Conservation (phyloP, 2,888 invertebrate genomes). For the Oscheius myriophilus region DNA sequence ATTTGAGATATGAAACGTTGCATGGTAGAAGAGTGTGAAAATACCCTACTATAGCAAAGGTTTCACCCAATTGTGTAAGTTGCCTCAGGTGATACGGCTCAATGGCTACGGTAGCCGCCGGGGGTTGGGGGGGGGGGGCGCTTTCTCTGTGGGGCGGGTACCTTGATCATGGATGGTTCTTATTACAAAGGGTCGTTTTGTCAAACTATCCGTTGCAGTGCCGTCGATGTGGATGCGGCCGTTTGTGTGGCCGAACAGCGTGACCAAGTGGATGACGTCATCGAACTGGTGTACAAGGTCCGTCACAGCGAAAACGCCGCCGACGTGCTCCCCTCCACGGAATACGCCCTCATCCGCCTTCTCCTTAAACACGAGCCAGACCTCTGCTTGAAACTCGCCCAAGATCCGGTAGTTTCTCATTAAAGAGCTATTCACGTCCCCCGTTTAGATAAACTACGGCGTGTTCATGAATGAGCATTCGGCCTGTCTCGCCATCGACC, state of each 20-base stretch:
- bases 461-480: constrained; percentile 86
- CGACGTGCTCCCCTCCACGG: constrained; percentile 82
- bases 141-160: too few relatives aligned
- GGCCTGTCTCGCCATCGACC: constrained; percentile 84
- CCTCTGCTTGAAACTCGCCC: constrained; percentile 80
- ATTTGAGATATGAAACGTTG: too few relatives aligned
- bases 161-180: too few relatives aligned
- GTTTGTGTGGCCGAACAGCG: constrained; percentile 62
- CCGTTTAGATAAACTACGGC: constrained; percentile 81
- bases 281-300: constrained; percentile 72
- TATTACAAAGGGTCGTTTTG: too few relatives aligned
- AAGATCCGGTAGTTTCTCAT: constrained; percentile 77
- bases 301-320: constrained; percentile 78
- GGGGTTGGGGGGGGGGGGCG: too few relatives aligned
- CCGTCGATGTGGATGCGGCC: constrained; percentile 68
- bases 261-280: constrained; percentile 65
- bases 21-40: too few relatives aligned
- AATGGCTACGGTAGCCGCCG: too few relatives aligned
- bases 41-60: too few relatives aligned
- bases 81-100: too few relatives aligned
- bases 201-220: too few relatives aligned
- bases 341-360: constrained; percentile 81
- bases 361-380: constrained; percentile 74
- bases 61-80: too few relatives aligned
- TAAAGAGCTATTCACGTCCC: constrained; percentile 3